Conservation (phyloP, 2,113 vertebrate species). For the Neogobius melanostomus region DNA sequence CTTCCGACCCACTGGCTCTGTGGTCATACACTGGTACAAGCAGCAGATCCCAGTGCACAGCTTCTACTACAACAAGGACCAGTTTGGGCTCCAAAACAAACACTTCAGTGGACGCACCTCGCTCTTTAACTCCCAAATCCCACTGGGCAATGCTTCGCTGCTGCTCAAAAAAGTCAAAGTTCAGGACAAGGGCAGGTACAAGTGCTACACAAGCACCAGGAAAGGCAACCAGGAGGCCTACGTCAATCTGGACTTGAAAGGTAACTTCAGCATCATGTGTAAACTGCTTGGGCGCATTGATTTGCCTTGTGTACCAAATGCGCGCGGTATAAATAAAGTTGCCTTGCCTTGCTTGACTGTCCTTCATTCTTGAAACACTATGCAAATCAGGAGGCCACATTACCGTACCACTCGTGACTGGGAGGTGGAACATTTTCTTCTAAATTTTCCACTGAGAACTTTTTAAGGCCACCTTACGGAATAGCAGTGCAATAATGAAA, state of each 20-base stretch:
- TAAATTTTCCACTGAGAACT: constrained; percentile 20
- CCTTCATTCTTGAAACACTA: background rate
- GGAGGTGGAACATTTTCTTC: constrained; percentile 32
- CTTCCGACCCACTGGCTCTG: constrained; percentile 70
- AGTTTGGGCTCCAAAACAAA: constrained; percentile 70
- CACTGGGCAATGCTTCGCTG: constrained; percentile 81
- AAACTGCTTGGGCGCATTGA: no score
- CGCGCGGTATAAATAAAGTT: no score
- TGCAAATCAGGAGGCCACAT: constrained; percentile 25
- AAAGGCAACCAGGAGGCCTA: constrained; percentile 66
- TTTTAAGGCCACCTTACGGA: background rate
- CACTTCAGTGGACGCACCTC: constrained; percentile 75
- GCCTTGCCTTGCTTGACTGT: no score
- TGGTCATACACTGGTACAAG: constrained; percentile 85
- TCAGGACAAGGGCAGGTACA: constrained; percentile 76
- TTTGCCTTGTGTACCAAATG: no score
- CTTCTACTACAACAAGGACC: constrained; percentile 79
- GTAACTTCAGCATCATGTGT: constrained; percentile 40
- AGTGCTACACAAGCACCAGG: constrained; percentile 80
- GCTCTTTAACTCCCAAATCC: constrained; percentile 76
- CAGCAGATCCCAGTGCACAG: constrained; percentile 76
- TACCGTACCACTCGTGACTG: constrained; percentile 24
- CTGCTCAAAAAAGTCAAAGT: constrained; percentile 74
- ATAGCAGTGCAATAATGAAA: background rate
- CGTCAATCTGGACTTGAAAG: constrained; percentile 70